A percentile compares a stretch with the other conserved stretches of the same genome.
phyloP scores from a whole-genome alignment of 1,140 invertebrate species.

The Drosophila pruinosa region DNA sequence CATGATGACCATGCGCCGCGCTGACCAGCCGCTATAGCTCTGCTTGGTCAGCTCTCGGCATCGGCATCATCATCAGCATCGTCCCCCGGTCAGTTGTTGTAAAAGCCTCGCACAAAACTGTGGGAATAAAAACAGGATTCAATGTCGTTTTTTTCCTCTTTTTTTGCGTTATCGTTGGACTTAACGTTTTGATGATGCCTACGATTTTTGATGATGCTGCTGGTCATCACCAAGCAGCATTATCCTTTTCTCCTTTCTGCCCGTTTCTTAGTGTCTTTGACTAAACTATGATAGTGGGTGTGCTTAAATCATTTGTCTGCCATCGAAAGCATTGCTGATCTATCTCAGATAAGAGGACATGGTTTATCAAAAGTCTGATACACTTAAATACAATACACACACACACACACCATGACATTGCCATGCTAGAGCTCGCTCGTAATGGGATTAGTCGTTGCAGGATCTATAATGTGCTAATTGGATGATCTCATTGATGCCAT shows the following conservation, averaged over 20 bases:
- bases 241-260: conserved; percentile 49
- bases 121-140: conserved; percentile 82
- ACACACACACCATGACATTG: neutral
- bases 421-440: neutral
- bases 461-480: conserved; percentile 3
- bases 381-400: neutral
- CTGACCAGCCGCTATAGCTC: conserved; percentile 41
- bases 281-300: neutral
- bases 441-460: conserved; percentile 2
- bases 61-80: conserved; percentile 28
- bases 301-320: neutral
- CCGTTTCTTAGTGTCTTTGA: conserved; percentile 12
- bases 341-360: neutral
- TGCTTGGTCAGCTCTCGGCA: no score
- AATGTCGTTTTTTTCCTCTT: conserved; percentile 53
- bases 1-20: conserved; percentile 73
- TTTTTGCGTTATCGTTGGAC: conserved; percentile 43
- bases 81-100: conserved; percentile 70
- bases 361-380: neutral
- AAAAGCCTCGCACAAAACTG: conserved; percentile 71
- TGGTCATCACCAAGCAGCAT: conserved; percentile 36
- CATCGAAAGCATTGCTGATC: neutral
- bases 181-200: conserved; percentile 56
- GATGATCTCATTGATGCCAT: conserved; percentile 31
- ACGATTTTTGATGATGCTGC: conserved; percentile 55